Evolutionary conservation across 1,140 invertebrate genomes (phyloP), one percentile per base, ranked within the genome.

Genomic region (Drosophila pallidifrons): DNA sequence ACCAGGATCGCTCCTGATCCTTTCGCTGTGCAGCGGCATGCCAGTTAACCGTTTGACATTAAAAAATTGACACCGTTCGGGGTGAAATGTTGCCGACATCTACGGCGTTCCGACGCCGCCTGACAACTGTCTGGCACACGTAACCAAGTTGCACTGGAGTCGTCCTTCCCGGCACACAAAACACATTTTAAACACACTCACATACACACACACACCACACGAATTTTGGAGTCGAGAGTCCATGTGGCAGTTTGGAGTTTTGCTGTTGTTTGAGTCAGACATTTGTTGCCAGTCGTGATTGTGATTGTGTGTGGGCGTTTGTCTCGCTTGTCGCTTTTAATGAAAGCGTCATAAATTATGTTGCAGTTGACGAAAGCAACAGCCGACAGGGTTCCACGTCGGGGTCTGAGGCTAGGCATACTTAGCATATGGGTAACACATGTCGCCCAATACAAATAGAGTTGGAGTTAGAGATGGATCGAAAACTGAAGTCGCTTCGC

Each of bases 311-410:
- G 88, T 87, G 82, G 82, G 88, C 81, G 88, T 89, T 61, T 89
- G 82, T 87, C 79, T 87, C 82, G 82, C 79, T 81, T 86, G 85
- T 89, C 85, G 86, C 78, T 71, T 89, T 89, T 90, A 91, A 91
- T 91, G 90, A 91, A 91, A 91, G 90, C 90, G 82, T 91, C 90
- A 91, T 91, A 91, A 91, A 91, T 91, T 91, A 91, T 91, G 89
- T 81, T 86, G 82, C 76, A 91, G 78, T 91, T 91, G 90, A 91
- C 89, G 90, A 91, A 91, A 91, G 85, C 81, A 81, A 85, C 67
- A 71, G 66, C 77, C 64, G 45, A 63, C 75, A 47, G 49, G 60
- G 66, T 32, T 30, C 35, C 41, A 30, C 63, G 32, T 32, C 32
- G 66, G 43, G 69, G 35, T 57, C 70, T 51, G 57, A 45, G 51